Evolutionary conservation across 2,113 vertebrate species (phyloP).

Genomic region (Plestiodon gilberti): DNA sequence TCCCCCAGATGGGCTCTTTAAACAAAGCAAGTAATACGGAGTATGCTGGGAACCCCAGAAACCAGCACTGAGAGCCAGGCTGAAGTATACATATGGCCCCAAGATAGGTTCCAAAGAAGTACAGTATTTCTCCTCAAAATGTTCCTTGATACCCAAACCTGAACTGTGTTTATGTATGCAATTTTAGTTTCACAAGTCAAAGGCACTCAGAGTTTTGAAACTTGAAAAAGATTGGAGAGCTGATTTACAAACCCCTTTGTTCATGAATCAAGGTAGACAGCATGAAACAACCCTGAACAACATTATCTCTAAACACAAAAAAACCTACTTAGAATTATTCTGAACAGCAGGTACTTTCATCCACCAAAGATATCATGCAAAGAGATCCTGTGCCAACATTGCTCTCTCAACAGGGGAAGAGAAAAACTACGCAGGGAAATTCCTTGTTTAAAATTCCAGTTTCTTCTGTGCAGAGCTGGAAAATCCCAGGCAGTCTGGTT

Average conservation of each 20-base stretch:
- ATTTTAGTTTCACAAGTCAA: neutral
- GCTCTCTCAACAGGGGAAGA: neutral
- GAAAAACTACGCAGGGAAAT: neutral
- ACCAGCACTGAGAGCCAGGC: neutral
- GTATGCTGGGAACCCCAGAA: too few relatives aligned
- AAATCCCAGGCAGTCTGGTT: neutral
- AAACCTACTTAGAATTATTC: neutral
- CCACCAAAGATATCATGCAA: neutral
- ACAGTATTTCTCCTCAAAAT: neutral
- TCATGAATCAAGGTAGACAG: neutral
- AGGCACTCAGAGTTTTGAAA: neutral
- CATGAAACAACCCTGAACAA: neutral
- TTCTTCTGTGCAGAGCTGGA: neutral
- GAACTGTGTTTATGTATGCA: neutral
- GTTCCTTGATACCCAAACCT: neutral
- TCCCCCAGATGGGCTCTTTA: too few relatives aligned
- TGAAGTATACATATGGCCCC: neutral
- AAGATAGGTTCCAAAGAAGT: neutral
- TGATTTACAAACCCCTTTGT: neutral
- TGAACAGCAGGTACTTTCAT: neutral
- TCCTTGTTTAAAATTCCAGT: neutral
- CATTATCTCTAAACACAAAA: neutral
- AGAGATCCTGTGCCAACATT: neutral
- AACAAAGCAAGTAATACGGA: too few relatives aligned
- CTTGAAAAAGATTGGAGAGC: neutral